phyloP scores from a whole-genome alignment of 2,113 vertebrate species.

The Puntigrus tetrazona region DNA sequence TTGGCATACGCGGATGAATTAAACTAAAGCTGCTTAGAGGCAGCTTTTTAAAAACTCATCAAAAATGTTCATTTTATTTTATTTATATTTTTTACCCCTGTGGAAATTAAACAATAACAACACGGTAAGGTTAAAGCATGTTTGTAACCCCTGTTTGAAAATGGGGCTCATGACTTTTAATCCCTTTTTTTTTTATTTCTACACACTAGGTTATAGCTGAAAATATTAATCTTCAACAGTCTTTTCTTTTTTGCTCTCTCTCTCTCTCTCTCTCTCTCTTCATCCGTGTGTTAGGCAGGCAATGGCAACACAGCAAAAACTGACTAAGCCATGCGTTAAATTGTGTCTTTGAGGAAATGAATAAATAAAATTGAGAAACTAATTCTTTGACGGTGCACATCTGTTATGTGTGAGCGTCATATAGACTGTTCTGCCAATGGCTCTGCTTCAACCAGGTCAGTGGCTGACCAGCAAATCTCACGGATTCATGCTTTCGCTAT shows the following conservation, averaged over 20 bases:
- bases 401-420: conserved; percentile 13
- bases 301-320: conserved; percentile 23
- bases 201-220: neutral
- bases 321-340: conserved; percentile 15
- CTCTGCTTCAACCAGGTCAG: neutral
- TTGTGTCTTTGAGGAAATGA: conserved; percentile 30
- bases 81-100: no score
- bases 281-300: neutral
- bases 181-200: neutral
- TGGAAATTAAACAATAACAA: neutral
- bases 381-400: conserved; percentile 5
- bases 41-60: no score
- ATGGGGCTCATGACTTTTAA: neutral
- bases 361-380: conserved; percentile 24
- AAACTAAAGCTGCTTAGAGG: no score
- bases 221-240: neutral
- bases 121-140: neutral
- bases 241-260: neutral
- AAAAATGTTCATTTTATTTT: no score
- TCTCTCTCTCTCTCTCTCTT: no score
- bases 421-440: conserved; percentile 31
- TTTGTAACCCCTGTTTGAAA: neutral
- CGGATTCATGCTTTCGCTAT: neutral
- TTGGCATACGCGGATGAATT: no score
- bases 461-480: conserved; percentile 10